Evolutionary conservation across 2,797 vertebrate genomes (phyloP), one percentile per base, ranked within the genome.

Genomic region (Siniperca undulata): DNA sequence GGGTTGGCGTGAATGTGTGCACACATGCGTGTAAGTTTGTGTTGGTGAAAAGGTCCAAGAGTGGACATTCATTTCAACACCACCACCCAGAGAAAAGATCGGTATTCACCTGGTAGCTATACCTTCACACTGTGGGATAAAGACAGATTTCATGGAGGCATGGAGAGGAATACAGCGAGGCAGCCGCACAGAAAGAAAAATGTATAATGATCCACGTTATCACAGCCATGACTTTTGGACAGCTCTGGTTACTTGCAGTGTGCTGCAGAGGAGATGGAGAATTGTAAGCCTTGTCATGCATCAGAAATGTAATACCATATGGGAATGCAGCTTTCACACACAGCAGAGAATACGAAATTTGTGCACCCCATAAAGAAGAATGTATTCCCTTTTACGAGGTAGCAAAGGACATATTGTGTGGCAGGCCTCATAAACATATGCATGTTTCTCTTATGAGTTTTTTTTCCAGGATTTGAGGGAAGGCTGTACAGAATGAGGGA

Each of bases 301-400:
- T 93, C 91, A 91, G 91, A 89, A 93, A 93, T 92, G 92, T 79
- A 90, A 91, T 84, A 79, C 86, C 89, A 82, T 82, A 87, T 78
- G 88, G 86, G 90, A 91, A 87, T 84, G 82, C 70, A 83, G 84
- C 85, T 81, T 70, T 73, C 70, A 61, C 64, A 81, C 81, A 27
- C 66, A 42, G 86, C 9, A 78, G 82, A 80, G 90, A 91, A 90
- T 85, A 77, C 81, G 85, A 85, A 85, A 88, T 88, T 7, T 76
- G 70, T 66, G 70, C 77, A 50, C 67, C 75, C 81, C 78, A 89
- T 92, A 78, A 92, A 88, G 82, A 72, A 70, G 77, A 86, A 90
- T 87, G 79, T 42, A 85, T 84, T 73, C 74, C 70, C 27, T 88
- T 90, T 92, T 89, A 90, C 53, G 56, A 86, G 83, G 82, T 12